phyloP scores from a whole-genome alignment of 2,888 invertebrate species.

The Agrotis puta region DNA sequence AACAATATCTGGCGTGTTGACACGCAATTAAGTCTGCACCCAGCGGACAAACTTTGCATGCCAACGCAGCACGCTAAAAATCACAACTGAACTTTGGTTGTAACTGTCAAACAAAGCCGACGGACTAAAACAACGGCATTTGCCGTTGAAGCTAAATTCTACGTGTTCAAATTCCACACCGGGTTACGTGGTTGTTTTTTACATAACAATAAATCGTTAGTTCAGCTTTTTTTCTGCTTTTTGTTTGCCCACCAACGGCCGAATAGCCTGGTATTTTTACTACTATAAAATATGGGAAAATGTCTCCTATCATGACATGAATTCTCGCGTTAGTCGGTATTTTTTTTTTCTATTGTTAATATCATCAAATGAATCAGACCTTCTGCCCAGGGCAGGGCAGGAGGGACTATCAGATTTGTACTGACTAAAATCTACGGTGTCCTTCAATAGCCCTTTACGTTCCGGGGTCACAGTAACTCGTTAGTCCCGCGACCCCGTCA shows the following conservation, averaged over 20 bases:
- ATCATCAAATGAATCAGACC: too few relatives aligned
- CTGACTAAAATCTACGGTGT: too few relatives aligned
- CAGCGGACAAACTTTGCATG: slow-evolving; percentile 68
- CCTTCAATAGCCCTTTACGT: too few relatives aligned
- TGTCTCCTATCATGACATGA: neutral
- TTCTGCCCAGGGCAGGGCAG: too few relatives aligned
- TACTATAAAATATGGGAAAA: neutral
- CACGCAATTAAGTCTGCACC: slow-evolving; percentile 73
- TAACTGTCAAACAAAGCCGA: slow-evolving; percentile 33
- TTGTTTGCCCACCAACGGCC: slow-evolving; percentile 1
- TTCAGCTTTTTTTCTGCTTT: slow-evolving; percentile 16
- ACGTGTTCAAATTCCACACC: slow-evolving; percentile 22
- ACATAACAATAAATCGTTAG: slow-evolving; percentile 17
- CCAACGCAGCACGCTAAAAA: slow-evolving; percentile 57
- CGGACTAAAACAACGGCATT: slow-evolving; percentile 35
- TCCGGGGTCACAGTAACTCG: too few relatives aligned
- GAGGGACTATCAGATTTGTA: too few relatives aligned
- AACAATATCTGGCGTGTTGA: slow-evolving; percentile 72
- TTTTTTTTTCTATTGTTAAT: too few relatives aligned
- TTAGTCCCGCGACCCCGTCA: too few relatives aligned
- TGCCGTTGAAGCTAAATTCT: slow-evolving; percentile 26
- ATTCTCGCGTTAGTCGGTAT: slow-evolving; percentile 1
- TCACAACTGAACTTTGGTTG: slow-evolving; percentile 51
- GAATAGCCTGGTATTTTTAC: slow-evolving; percentile 16
- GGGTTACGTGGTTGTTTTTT: slow-evolving; percentile 19